phyloP scores from a whole-genome alignment of 2,113 vertebrate species.

The Urocolius indicus region DNA sequence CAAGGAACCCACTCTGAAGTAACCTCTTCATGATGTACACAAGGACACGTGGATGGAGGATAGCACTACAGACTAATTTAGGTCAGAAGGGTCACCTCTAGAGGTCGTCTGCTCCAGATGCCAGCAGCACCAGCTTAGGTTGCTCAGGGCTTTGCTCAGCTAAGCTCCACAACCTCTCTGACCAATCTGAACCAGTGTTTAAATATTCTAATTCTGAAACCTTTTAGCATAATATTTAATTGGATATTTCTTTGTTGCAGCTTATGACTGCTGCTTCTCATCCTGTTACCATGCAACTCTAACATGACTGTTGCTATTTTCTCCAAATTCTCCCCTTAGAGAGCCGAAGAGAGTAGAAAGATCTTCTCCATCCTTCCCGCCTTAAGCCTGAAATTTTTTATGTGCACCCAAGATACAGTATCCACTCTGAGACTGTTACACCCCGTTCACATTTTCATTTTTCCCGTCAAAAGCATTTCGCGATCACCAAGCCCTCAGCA shows the following conservation, averaged over 20 bases:
- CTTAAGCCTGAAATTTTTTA: background rate
- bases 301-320: background rate
- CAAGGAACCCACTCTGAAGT: background rate
- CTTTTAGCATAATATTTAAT: background rate
- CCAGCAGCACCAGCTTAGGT: background rate
- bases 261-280: background rate
- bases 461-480: background rate
- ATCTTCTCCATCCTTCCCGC: background rate
- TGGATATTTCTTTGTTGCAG: background rate
- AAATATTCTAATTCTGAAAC: background rate
- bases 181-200: background rate
- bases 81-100: background rate
- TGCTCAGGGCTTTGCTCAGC: background rate
- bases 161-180: background rate
- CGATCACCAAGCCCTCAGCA: background rate
- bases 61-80: background rate
- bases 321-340: background rate
- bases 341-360: background rate
- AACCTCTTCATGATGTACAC: background rate
- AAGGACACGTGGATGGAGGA: rapidly evolving
- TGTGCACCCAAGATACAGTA: too few species aligned
- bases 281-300: background rate
- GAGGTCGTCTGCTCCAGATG: background rate
- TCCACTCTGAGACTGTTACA: background rate
- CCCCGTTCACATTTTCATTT: background rate